phyloP scores from a whole-genome alignment of 2,888 invertebrate genomes.

The Lypha dubia region DNA sequence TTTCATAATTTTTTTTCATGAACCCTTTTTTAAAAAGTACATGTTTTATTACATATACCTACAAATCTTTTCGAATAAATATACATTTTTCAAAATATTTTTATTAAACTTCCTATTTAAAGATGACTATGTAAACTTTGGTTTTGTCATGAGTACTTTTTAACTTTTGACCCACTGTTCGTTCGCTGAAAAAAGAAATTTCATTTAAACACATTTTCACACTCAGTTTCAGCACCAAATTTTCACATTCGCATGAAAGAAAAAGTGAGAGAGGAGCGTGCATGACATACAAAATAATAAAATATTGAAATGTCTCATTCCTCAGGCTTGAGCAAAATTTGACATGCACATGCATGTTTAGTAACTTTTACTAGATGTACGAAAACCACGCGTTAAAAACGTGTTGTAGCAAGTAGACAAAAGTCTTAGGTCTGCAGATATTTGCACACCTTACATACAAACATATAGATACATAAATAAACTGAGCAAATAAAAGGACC shows the following conservation, averaged over 20 bases:
- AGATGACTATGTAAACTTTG: too few relatives aligned
- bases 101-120: too few relatives aligned
- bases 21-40: too few relatives aligned
- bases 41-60: too few relatives aligned
- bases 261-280: slow-evolving; percentile 19
- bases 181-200: slow-evolving; percentile 34
- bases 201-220: slow-evolving; percentile 59
- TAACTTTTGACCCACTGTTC: slow-evolving; percentile 26
- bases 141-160: too few relatives aligned
- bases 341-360: slow-evolving; percentile 48
- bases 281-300: slow-evolving; percentile 31
- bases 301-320: slow-evolving; percentile 41
- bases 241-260: slow-evolving; percentile 39
- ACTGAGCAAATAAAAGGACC: slow-evolving; percentile 20
- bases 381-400: slow-evolving; percentile 63
- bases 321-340: slow-evolving; percentile 34
- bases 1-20: too few relatives aligned
- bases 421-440: not conserved
- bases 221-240: slow-evolving; percentile 63
- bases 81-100: too few relatives aligned
- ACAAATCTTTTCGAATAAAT: too few relatives aligned
- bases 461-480: not conserved
- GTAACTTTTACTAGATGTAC: slow-evolving; percentile 51
- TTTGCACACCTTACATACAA: not conserved
- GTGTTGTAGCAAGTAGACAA: slow-evolving; percentile 44